Evolutionary conservation across 2,888 invertebrate genomes (phyloP).

Genomic region (Eupelmus urozonus): DNA sequence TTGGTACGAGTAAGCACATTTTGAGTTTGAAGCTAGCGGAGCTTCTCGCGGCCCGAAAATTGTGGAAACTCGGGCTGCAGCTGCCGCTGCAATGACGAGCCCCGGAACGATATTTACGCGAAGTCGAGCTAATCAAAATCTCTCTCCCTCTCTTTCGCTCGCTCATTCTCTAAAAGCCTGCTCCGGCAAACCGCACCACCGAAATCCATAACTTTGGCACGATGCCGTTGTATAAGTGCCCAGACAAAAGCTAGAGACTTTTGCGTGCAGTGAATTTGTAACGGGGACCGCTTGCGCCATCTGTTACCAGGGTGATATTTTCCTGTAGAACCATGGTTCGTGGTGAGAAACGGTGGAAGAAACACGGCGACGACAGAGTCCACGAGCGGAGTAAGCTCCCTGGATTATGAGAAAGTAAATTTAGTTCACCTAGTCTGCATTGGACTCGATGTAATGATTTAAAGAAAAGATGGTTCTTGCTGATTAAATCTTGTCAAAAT

Average conservation of each 20-base stretch:
- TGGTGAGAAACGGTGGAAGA: conserved; percentile 2
- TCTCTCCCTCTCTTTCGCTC: background rate
- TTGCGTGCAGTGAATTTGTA: conserved; percentile 20
- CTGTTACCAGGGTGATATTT: conserved; percentile 43
- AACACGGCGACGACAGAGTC: conserved; percentile 19
- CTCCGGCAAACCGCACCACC: background rate
- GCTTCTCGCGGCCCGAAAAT: conserved; percentile 25
- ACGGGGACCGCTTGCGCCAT: conserved; percentile 9
- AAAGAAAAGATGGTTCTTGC: background rate
- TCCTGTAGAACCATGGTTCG: too few relatives aligned
- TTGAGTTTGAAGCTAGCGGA: conserved; percentile 9
- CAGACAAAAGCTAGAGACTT: background rate
- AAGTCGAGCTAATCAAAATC: conserved; percentile 42
- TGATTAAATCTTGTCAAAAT: too few relatives aligned
- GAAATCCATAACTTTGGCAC: conserved; percentile 39
- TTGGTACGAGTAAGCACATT: conserved; percentile 48
- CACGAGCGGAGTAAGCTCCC: background rate
- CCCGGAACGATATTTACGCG: background rate
- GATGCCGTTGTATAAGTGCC: background rate
- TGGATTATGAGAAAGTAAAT: conserved; percentile 8
- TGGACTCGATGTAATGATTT: background rate
- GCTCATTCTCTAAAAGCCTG: background rate
- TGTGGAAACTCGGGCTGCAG: conserved; percentile 34
- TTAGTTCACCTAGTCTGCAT: background rate
- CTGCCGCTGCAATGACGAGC: conserved; percentile 35